Percentiles rank a stretch among this genome's conserved stretches.
Conservation (phyloP, 2,113 vertebrate genomes). For the Grammomys dolichurus region DNA sequence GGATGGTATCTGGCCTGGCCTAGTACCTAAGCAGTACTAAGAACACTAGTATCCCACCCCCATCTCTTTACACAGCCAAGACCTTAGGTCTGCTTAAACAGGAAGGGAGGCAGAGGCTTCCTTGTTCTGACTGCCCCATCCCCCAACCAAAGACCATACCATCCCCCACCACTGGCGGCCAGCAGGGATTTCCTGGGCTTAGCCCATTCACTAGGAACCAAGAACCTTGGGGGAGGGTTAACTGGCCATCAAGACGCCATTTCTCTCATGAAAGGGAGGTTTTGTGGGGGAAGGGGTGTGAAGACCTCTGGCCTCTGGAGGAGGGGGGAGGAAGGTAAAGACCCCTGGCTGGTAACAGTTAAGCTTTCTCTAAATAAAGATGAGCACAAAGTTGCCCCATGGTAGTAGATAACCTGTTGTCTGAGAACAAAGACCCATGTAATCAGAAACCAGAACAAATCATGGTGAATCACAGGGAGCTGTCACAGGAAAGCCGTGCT, state of each 20-base stretch:
- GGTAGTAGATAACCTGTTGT: not conserved
- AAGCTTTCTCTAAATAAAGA: not conserved
- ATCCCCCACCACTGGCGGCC: not conserved
- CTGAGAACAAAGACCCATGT: not conserved
- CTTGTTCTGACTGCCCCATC: not conserved
- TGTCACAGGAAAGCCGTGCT: not conserved
- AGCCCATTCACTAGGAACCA: slow-evolving; percentile 2
- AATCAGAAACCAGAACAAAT: not conserved
- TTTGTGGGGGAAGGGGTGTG: slow-evolving; percentile 51
- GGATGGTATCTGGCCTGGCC: rapidly evolving
- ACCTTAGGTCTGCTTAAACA: not conserved
- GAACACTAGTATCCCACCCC: not conserved
- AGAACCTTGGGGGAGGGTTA: slow-evolving; percentile 49
- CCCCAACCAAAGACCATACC: not conserved
- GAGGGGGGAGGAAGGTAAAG: slow-evolving; percentile 35
- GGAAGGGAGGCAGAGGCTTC: not conserved
- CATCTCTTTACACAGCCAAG: not conserved
- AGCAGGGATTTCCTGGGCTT: slow-evolving; percentile 40
- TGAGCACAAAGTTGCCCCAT: not conserved
- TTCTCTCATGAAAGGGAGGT: slow-evolving; percentile 39
- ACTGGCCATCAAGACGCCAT: slow-evolving; percentile 1
- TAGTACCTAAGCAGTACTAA: rapidly evolving
- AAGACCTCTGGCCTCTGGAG: not conserved
- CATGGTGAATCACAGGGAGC: not conserved
- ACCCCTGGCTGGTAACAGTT: not conserved